These are phyloP conservation scores for Porites rus DNA, from an alignment of 92 coral and sea anemone species.

Conservation along the genomic window DNA sequence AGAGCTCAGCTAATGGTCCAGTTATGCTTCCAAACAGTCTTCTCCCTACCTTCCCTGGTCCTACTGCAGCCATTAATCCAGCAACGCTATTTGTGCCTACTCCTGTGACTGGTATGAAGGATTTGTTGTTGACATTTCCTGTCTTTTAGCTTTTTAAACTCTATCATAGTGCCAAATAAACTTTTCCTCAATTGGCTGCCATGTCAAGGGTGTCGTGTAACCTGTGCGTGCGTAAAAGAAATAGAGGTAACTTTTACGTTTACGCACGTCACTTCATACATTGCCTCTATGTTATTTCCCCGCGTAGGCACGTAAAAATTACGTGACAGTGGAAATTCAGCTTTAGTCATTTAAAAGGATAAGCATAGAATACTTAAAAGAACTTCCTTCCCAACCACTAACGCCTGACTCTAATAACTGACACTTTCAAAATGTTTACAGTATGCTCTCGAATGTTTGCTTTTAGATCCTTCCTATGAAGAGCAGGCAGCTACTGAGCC, in stretches of 20 bases:
- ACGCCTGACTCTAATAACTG: neutral
- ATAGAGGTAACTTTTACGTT: no score
- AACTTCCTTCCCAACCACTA: neutral
- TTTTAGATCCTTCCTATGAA: neutral
- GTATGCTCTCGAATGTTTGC: no score
- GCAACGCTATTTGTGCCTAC: constrained; percentile 34
- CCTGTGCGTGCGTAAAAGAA: no score
- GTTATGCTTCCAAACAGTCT: constrained; percentile 36
- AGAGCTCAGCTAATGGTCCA: constrained; percentile 42
- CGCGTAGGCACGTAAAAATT: no score
- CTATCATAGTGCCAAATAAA: neutral
- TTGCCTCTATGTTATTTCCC: no score
- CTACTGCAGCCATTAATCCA: constrained; percentile 13
- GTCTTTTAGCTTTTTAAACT: neutral
- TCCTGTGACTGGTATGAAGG: constrained; percentile 28
- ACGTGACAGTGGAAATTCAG: no score
- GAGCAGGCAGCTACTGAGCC: constrained; percentile 4
- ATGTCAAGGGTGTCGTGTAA: no score
- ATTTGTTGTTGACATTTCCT: neutral
- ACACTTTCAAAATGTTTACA: neutral
- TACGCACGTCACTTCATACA: no score
- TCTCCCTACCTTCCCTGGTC: constrained; percentile 30
- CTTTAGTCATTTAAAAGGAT: no score
- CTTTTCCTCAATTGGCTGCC: neutral
- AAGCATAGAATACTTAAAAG: neutral